A percentile compares a stretch with the other conserved stretches of the same genome.
Evolutionary conservation across 2,888 invertebrate genomes (phyloP).

Genomic region (Caenorhabditis sp.): DNA sequence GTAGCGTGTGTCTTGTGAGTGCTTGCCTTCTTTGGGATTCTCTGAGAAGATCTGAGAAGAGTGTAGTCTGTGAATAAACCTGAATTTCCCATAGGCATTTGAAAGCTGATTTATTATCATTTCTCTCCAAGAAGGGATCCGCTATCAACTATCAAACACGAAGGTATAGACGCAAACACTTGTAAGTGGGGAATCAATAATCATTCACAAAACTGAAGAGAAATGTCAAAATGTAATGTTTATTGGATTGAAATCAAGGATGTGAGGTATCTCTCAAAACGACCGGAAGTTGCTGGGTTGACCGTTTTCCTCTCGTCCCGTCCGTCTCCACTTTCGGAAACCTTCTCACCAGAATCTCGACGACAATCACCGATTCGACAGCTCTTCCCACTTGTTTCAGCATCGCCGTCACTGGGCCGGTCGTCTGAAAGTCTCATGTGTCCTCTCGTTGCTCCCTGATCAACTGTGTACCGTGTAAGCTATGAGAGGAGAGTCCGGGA

Average conservation of each 20-base stretch:
- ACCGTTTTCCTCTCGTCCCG: constrained; percentile 3
- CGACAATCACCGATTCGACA: constrained; percentile 24
- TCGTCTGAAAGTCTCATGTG: neutral
- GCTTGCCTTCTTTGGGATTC: no score
- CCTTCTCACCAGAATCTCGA: constrained; percentile 30
- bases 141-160: no score
- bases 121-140: no score
- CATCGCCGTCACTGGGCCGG: constrained; percentile 42
- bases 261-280: neutral
- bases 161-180: no score
- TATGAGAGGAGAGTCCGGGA: constrained; percentile 29
- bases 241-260: neutral
- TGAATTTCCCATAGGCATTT: no score
- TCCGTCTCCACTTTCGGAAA: constrained; percentile 13
- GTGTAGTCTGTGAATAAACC: no score
- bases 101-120: no score
- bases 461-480: constrained; percentile 1
- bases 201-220: no score
- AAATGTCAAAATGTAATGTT: neutral
- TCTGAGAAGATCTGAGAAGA: no score
- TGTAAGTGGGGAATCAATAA: no score
- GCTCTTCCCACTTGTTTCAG: constrained; percentile 43
- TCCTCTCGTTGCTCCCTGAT: neutral
- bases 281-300: constrained; percentile 9
- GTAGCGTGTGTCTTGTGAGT: no score